Evolutionary conservation across 2,888 invertebrate species (phyloP), one percentile per base, ranked within the genome.

Genomic region (Pelosia muscerda): DNA sequence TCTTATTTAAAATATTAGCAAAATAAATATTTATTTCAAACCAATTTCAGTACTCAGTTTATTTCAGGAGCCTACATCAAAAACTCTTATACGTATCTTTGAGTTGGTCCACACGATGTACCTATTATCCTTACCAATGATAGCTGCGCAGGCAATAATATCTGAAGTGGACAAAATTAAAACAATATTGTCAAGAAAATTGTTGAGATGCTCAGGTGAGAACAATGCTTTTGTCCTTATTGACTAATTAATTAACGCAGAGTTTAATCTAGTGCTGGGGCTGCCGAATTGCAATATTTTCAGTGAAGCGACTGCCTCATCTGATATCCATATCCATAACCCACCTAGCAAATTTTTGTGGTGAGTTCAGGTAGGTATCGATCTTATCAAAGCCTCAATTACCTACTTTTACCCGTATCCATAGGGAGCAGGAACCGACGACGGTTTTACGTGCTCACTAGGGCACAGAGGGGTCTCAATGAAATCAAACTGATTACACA

Each of bases 161-260:
- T 31, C 10, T 19, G 56, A 63, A 56, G 58, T 69, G 25, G 63
- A 72, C 22, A n/a, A 25, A 63, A 63, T 63, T 19, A 65, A 19
- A 54, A 61, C 42, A 26, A 56, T 55, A 38, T 56, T 63, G 34
- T 55, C 56, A 13, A 56, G 28, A 63, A 34, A 56, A 31, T 26
- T 63, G 25, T 34, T 63, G 63, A 56, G 63, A n/a, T 55, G 38
- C 25, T 55, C 63, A 55, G 63, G 63, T 63, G 19, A 63, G 55
- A 22, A n/a, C 26, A 28, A 11, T 10, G 9, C n/a, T 19, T 3
- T 19, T 19, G 15, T 28, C 19, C 25, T 11, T 15, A 2, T 25
- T 55, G 10, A 55, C 13, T 22, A 10, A 23, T 55, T 23, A 6
- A 15, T 0, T 3, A 15, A 42, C 42, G 15, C 19, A 42, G 15